These are phyloP conservation scores for Agonum fuliginosum DNA, from an alignment of 2,888 invertebrate species.

Conservation along the genomic window DNA sequence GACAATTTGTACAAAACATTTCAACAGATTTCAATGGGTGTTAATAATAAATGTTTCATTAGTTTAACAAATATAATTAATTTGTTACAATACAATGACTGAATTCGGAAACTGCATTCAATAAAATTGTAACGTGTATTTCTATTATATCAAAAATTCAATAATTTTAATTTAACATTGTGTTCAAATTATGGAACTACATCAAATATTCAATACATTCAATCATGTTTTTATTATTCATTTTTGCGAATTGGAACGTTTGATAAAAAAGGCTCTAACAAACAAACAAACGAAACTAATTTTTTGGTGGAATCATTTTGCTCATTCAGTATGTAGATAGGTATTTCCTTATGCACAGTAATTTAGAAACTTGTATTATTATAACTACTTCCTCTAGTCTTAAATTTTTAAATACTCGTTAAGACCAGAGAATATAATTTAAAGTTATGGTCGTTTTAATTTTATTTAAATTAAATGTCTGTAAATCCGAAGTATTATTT, in stretches of 20 bases:
- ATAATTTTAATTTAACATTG: background rate
- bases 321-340: no score
- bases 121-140: constrained; percentile 16
- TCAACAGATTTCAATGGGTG: constrained; percentile 35
- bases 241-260: no score
- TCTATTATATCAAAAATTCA: constrained; percentile 36
- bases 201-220: no score
- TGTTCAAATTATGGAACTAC: no score
- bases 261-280: no score
- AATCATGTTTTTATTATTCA: no score
- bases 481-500: background rate
- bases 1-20: constrained; percentile 42
- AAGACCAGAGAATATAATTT: background rate
- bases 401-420: background rate
- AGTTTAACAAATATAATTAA: constrained; percentile 44
- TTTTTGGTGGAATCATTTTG: no score
- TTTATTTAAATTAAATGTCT: background rate
- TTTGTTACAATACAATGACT: constrained; percentile 40
- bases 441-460: background rate
- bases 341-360: no score
- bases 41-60: constrained; percentile 45
- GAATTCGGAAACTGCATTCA: constrained; percentile 23
- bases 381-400: no score
- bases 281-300: no score
- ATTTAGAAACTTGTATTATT: no score